These are phyloP conservation scores for Diploscapter pachys DNA, from an alignment of 1,140 invertebrate species.

Conservation along the genomic window DNA sequence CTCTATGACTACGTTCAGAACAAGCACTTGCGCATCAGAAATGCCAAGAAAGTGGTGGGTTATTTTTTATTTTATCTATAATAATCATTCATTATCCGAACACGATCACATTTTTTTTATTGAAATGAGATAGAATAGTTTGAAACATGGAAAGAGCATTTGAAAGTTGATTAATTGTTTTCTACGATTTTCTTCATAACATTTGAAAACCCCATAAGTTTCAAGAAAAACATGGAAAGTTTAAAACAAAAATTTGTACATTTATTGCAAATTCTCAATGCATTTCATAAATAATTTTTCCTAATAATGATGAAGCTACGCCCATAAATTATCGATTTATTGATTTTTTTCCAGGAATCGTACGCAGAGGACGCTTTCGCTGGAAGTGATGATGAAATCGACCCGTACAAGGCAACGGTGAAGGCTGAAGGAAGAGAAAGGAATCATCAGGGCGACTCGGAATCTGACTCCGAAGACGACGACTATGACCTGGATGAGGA, in stretches of 20 bases:
- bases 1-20: conserved; percentile 88
- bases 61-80: conserved; percentile 27
- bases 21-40: conserved; percentile 92
- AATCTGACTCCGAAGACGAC: conserved; percentile 43
- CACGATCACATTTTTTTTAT: too few relatives aligned
- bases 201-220: too few relatives aligned
- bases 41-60: conserved; percentile 77
- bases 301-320: not conserved
- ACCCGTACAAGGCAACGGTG: conserved; percentile 90
- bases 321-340: too few relatives aligned
- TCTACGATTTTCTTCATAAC: too few relatives aligned
- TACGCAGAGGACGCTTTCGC: conserved; percentile 72
- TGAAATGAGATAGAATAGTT: too few relatives aligned
- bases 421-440: conserved; percentile 65
- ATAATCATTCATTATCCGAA: not conserved
- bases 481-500: conserved; percentile 40
- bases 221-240: too few relatives aligned
- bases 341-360: not conserved
- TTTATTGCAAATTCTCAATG: too few relatives aligned
- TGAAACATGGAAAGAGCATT: too few relatives aligned
- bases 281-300: not conserved
- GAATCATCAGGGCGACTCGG: conserved; percentile 21
- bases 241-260: too few relatives aligned
- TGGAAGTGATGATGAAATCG: conserved; percentile 87
- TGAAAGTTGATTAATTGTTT: too few relatives aligned